Base-by-base conservation (phyloP, 1,140 invertebrate genomes). In the Pogonus chalceus region DNA sequence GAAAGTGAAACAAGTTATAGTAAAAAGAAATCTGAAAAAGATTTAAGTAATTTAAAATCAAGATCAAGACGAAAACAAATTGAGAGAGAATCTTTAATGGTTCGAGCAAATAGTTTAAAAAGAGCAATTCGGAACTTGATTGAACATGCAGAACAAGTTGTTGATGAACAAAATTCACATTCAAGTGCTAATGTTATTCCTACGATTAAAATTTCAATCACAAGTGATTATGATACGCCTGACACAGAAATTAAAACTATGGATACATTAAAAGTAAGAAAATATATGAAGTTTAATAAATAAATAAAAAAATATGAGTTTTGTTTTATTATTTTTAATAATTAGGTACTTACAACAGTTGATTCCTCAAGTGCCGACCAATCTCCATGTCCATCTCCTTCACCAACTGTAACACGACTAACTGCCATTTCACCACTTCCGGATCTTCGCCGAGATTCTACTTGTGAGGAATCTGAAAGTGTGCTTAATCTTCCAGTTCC, bases 41-140 rank as follows among this genome's bases (percentile, higher is more conserved):
- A 68, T 57, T 55, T 70, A 35, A 70, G 65, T 54, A 70, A 68
- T 56, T 63, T 69, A 37, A 69, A 70, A 50, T 70, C 67, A 56
- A 57, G 66, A 16, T 67, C 66, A 51, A 49, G 68, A 16, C 71
- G 26, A 66, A 71, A 43, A 65, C 65, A 67, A 52, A 64, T 69
- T 55, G 67, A 69, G 57, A 58, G 66, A 10, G 68, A 69, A 55
- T 75, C 78, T n/a, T 59, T 82, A 23, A 74, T 79, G 16, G 70
- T 73, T 4, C 73, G 84, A 49, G 83, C 84, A 1, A 78, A 94
- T 66, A 95, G 91, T 72, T 79, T 96, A 55, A 93, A 94, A 64
- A 84, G 87, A 61, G 91, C 90, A 47, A 81, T 95, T 23, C 77
- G 87, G 58, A 85, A 82, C 69, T 79, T 93, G 20, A 83, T 91